phyloP scores from a whole-genome alignment of 2,888 invertebrate genomes.

The Hemicrepidius hirtus region DNA sequence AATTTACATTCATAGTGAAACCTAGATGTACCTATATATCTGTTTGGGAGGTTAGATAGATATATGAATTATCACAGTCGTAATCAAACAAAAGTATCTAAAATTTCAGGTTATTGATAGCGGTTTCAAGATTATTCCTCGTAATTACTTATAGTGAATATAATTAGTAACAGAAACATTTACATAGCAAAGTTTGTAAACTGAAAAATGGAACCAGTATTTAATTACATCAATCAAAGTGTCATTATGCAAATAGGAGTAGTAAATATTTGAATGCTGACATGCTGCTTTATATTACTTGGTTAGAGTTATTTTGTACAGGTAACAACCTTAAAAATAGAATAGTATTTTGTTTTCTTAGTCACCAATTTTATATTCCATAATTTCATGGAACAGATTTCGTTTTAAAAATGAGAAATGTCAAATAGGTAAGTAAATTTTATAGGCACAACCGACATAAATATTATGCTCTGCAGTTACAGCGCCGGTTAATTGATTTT shows the following conservation, averaged over 20 bases:
- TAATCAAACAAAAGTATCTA: not conserved
- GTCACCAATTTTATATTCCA: too few species aligned
- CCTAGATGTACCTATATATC: too few species aligned
- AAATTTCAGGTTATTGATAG: not conserved
- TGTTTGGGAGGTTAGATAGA: not conserved
- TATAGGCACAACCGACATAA: too few species aligned
- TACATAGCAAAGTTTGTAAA: not conserved
- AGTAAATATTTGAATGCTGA: slow-evolving; percentile 12
- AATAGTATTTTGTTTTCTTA: not conserved
- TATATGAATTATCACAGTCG: too few species aligned
- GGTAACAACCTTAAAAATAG: not conserved
- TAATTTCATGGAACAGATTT: too few species aligned
- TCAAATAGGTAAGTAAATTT: too few species aligned
- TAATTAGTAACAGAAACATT: not conserved
- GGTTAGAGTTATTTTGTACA: not conserved
- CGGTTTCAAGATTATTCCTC: not conserved
- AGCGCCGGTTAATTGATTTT: too few species aligned
- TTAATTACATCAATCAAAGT: slow-evolving; percentile 32
- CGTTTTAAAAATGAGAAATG: too few species aligned
- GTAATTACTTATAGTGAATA: not conserved
- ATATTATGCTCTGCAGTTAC: too few species aligned
- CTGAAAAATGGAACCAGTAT: slow-evolving; percentile 21
- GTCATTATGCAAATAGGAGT: slow-evolving; percentile 26
- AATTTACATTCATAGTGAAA: not conserved
- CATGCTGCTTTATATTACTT: slow-evolving; percentile 8